Conservation (phyloP, 2,797 vertebrate genomes). For the Centropyge bicolor region DNA sequence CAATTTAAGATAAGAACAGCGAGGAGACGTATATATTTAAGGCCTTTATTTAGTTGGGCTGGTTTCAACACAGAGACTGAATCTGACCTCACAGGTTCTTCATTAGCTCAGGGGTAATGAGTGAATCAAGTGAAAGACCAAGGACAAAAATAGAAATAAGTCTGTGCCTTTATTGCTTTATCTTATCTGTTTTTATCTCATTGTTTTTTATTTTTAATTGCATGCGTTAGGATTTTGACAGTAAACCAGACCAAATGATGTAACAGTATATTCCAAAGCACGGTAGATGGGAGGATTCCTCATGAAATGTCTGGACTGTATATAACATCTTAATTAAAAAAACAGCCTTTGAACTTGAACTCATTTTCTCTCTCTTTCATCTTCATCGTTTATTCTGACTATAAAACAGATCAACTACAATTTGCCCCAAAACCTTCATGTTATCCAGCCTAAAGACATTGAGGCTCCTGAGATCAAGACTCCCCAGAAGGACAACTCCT, state of each 20-base stretch:
- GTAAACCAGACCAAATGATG: neutral
- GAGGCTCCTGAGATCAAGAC: slow-evolving; percentile 10
- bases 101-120: neutral
- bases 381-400: neutral
- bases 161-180: too few relatives aligned
- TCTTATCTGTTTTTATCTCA: too few relatives aligned
- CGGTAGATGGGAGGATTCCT: neutral
- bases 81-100: slow-evolving; percentile 7
- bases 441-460: slow-evolving; percentile 2
- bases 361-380: neutral
- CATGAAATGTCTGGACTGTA: neutral
- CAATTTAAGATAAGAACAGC: too few relatives aligned
- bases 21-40: neutral
- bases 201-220: neutral
- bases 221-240: neutral
- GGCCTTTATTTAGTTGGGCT: neutral
- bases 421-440: neutral
- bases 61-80: neutral
- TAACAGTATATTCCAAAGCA: neutral
- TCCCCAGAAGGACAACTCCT: slow-evolving; percentile 2
- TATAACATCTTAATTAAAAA: neutral
- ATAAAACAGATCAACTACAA: neutral
- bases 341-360: too few relatives aligned
- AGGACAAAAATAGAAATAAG: too few relatives aligned
- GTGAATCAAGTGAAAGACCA: too few relatives aligned